Evolutionary conservation across 2,888 invertebrate genomes (phyloP), one percentile per base, ranked within the genome.

Genomic region (Patella pellucida): DNA sequence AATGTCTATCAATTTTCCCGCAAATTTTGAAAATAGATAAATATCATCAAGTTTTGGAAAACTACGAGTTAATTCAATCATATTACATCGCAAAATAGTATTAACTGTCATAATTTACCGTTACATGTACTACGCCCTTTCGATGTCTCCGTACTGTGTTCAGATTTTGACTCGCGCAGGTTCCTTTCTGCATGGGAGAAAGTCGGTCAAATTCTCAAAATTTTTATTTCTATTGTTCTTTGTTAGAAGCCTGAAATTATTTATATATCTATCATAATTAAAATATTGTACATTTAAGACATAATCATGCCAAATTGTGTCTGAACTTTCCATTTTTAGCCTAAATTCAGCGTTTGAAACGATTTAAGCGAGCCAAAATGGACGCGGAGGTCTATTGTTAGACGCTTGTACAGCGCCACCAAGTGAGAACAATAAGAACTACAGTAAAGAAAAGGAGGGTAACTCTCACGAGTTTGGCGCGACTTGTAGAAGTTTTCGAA

Each of bases 331-430:
- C 19, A 62, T 62, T 62, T 62, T 62, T 12, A 23, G 62, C 62
- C 62, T 62, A 62, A 62, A 62, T 62, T 23, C 23, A 23, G 19
- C 62, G 62, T 62, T 62, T 62, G 19, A 62, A 62, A 23, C 62
- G 23, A 23, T 62, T 62, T 19, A 62, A 72, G 76, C 74, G 75
- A 74, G 67, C 50, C 76, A 79, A 81, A 81, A 82, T 76, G 78
- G 83, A 85, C 85, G 87, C 86, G 82, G 83, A 82, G 80, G 52
- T 67, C 85, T 83, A 83, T 84, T 84, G 83, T 83, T 83, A 83
- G 82, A 75, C 75, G 76, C 76, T 77, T 79, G 73, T 72, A 79
- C 77, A 86, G 87, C 86, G 87, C 85, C 86, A 84, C 84, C 85
- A 81, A 82, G 85, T 85, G 86, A 83, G 84, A 82, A 85, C 78